phyloP scores from a whole-genome alignment of 1,140 invertebrate species.

The Eupristina koningsbergeri region DNA sequence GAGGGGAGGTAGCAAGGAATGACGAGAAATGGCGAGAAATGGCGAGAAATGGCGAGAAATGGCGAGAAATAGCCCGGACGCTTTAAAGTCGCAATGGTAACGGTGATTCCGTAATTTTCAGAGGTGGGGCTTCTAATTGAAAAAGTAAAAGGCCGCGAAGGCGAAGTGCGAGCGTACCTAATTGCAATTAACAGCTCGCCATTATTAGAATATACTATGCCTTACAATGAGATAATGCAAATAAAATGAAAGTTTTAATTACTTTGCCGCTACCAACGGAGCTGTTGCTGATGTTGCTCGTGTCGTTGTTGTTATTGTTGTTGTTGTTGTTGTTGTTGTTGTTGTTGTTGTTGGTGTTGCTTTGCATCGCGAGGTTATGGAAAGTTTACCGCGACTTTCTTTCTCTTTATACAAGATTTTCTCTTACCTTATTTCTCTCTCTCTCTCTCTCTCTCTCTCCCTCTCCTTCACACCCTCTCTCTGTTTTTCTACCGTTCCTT shows the following conservation, averaged over 20 bases:
- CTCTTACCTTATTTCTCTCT: too few species aligned
- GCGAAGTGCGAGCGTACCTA: slow-evolving; percentile 63
- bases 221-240: slow-evolving; percentile 73
- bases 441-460: slow-evolving; percentile 28
- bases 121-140: slow-evolving; percentile 43
- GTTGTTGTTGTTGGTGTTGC: neutral
- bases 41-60: slow-evolving; percentile 33
- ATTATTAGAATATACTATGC: slow-evolving; percentile 73
- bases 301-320: neutral
- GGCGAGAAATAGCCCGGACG: slow-evolving; percentile 35
- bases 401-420: slow-evolving; percentile 31
- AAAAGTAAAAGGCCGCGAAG: slow-evolving; percentile 48
- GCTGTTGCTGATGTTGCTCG: slow-evolving; percentile 16
- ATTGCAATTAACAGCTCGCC: slow-evolving; percentile 73
- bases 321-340: slow-evolving; percentile 1
- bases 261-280: slow-evolving; percentile 64
- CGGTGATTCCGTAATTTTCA: slow-evolving; percentile 44
- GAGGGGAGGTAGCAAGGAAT: neutral
- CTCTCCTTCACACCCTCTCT: slow-evolving; percentile 25
- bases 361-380: slow-evolving; percentile 68
- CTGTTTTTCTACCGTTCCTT: too few species aligned
- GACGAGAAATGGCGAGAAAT: slow-evolving; percentile 31
- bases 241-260: slow-evolving; percentile 74
- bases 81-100: slow-evolving; percentile 29
- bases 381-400: slow-evolving; percentile 66